phyloP scores from a whole-genome alignment of 2,888 invertebrate genomes.

The Cepaea hortensis region DNA sequence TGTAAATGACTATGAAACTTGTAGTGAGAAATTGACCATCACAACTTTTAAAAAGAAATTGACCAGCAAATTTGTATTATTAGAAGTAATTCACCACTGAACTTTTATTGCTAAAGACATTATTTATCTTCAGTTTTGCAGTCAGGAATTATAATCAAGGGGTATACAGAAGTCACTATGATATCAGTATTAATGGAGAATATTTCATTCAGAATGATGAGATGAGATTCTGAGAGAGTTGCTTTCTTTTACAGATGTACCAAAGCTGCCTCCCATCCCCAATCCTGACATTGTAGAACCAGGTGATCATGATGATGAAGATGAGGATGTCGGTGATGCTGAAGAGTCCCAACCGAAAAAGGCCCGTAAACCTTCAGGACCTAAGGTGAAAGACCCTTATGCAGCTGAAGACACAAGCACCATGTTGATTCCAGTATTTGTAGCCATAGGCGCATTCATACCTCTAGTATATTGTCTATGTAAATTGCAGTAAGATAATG shows the following conservation, averaged over 20 bases:
- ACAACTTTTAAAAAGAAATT: too few relatives aligned
- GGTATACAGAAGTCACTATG: too few relatives aligned
- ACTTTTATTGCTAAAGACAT: too few relatives aligned
- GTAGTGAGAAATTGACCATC: too few relatives aligned
- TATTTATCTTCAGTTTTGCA: too few relatives aligned
- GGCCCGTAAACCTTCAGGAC: slow-evolving; percentile 82
- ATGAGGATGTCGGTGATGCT: slow-evolving; percentile 77
- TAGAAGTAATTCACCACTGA: too few relatives aligned
- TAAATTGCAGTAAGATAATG: slow-evolving; percentile 83
- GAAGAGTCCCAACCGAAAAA: slow-evolving; percentile 79
- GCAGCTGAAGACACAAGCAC: slow-evolving; percentile 81
- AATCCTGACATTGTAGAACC: slow-evolving; percentile 52
- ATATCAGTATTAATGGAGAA: too few relatives aligned
- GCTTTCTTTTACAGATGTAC: slow-evolving; percentile 65
- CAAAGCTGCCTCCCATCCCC: slow-evolving; percentile 78
- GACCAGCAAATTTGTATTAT: too few relatives aligned
- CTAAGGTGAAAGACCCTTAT: slow-evolving; percentile 94
- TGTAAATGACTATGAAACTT: too few relatives aligned
- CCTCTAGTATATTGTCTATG: slow-evolving; percentile 95
- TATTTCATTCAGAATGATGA: too few relatives aligned
- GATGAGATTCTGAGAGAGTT: not conserved
- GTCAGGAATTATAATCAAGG: too few relatives aligned
- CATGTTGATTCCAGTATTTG: slow-evolving; percentile 92
- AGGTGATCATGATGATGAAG: slow-evolving; percentile 66
- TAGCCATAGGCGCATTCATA: slow-evolving; percentile 95